These are phyloP conservation scores for Styela plicata DNA, from an alignment of 23 tunicate species.

Conservation along the genomic window DNA sequence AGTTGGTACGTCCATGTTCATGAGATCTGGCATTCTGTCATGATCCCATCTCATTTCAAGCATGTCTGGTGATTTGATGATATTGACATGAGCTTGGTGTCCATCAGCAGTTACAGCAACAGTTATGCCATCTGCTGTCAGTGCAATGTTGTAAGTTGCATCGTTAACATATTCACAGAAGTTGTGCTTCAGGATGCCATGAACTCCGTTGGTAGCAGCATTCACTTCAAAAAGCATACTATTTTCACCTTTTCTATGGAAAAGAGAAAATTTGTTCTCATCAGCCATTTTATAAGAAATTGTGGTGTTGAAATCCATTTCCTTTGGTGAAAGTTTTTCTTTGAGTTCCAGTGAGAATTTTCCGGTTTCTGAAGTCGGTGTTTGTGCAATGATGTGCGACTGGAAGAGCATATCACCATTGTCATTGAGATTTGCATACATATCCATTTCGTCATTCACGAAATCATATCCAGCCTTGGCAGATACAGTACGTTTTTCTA, in stretches of 20 bases:
- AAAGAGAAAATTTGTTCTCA: background rate
- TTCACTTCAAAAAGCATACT: background rate
- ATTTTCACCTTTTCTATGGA: background rate
- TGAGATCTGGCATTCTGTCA: background rate
- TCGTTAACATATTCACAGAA: background rate
- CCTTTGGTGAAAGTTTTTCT: background rate
- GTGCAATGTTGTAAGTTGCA: background rate
- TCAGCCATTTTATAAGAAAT: background rate
- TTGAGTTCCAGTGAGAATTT: background rate
- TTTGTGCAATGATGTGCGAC: background rate
- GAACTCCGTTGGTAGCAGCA: background rate
- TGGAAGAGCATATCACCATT: background rate
- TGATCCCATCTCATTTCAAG: background rate
- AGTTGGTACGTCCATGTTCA: background rate
- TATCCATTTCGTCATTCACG: background rate
- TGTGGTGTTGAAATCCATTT: background rate
- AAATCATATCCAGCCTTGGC: background rate
- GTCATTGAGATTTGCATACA: background rate
- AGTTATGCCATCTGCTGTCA: background rate
- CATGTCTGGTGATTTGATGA: background rate
- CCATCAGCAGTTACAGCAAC: background rate
- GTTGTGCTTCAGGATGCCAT: background rate
- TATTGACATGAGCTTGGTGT: background rate
- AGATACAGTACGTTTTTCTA: constrained; percentile 1
- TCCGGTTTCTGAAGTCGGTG: background rate